Conservation (phyloP, 2,797 vertebrate species). For the Pseudomugil gertrudae region DNA sequence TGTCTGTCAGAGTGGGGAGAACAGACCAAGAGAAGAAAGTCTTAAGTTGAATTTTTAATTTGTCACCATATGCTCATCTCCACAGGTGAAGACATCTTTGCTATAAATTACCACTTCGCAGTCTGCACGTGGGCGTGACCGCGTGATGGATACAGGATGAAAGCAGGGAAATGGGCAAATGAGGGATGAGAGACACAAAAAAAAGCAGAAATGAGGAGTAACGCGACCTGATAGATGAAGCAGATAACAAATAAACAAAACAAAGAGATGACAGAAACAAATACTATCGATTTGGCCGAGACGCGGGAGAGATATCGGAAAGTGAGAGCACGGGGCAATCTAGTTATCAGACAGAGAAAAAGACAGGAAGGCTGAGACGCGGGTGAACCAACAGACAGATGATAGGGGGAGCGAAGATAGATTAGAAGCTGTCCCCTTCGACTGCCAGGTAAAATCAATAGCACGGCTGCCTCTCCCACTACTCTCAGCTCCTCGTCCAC, state of each 20-base stretch:
- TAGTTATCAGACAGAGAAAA: slow-evolving; percentile 40
- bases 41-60: slow-evolving; percentile 76
- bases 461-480: slow-evolving; percentile 36
- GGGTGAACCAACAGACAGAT: slow-evolving; percentile 40
- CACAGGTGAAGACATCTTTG: slow-evolving; percentile 68
- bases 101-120: slow-evolving; percentile 63
- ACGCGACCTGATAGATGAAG: slow-evolving; percentile 16
- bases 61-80: slow-evolving; percentile 72
- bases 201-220: neutral
- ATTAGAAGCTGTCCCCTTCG: slow-evolving; percentile 55
- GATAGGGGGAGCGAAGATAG: slow-evolving; percentile 48
- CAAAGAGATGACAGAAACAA: slow-evolving; percentile 33
- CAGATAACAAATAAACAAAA: slow-evolving; percentile 23
- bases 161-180: slow-evolving; percentile 4
- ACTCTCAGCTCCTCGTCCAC: slow-evolving; percentile 39
- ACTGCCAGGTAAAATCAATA: slow-evolving; percentile 65
- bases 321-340: slow-evolving; percentile 24
- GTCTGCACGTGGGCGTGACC: slow-evolving; percentile 47
- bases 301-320: slow-evolving; percentile 20
- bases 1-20: slow-evolving; percentile 28
- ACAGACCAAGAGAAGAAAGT: slow-evolving; percentile 52
- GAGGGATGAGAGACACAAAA: slow-evolving; percentile 1
- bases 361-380: slow-evolving; percentile 38
- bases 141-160: slow-evolving; percentile 26
- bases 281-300: slow-evolving; percentile 29